A percentile compares a stretch with the other conserved stretches of the same genome.
These are phyloP conservation scores for Eumerus sabulonum DNA, from an alignment of 2,888 invertebrate species.

Conservation along the genomic window DNA sequence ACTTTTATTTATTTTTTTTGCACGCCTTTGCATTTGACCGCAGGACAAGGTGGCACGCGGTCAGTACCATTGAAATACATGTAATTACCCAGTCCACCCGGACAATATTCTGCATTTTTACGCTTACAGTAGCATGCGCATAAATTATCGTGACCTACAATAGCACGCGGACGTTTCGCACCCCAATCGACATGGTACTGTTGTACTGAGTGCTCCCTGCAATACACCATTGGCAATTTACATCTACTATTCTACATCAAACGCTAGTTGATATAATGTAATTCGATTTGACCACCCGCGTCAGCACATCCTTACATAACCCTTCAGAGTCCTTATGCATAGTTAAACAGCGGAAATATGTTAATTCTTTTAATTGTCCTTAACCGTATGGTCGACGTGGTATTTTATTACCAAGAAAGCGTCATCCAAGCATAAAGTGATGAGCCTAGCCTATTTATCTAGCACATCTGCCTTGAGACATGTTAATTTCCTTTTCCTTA, in stretches of 20 bases:
- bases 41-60: conserved; percentile 36
- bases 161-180: too few relatives aligned
- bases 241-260: too few relatives aligned
- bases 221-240: too few relatives aligned
- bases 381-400: conserved; percentile 36
- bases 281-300: too few relatives aligned
- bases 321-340: neutral
- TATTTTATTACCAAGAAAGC: neutral
- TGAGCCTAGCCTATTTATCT: too few relatives aligned
- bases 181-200: too few relatives aligned
- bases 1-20: neutral
- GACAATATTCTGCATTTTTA: conserved; percentile 23
- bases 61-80: conserved; percentile 1
- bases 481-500: too few relatives aligned
- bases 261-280: too few relatives aligned
- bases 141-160: conserved; percentile 16
- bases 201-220: too few relatives aligned
- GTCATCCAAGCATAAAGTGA: too few relatives aligned
- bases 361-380: conserved; percentile 28
- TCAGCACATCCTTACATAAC: too few relatives aligned
- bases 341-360: conserved; percentile 27
- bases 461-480: too few relatives aligned
- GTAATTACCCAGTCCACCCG: conserved; percentile 39
- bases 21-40: conserved; percentile 21
- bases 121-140: conserved; percentile 32